A percentile compares a stretch with the other conserved stretches of the same genome.
Evolutionary conservation across 1,140 invertebrate species (phyloP).

Genomic region (Platyscapa corneri): DNA sequence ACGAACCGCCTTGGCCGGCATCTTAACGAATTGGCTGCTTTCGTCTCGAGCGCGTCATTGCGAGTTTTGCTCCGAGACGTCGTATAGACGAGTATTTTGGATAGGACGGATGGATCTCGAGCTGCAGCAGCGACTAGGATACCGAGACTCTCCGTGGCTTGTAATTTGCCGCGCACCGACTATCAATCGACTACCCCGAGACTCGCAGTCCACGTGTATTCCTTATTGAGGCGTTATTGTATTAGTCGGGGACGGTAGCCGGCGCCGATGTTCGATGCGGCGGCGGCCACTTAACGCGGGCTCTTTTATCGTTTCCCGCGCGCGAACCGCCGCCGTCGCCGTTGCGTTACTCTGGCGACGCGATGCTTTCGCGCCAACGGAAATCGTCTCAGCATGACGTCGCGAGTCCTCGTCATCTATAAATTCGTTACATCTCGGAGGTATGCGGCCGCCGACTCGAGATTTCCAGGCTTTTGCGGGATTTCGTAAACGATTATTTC

Average conservation of each 20-base stretch:
- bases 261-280: neutral
- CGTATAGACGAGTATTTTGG: too few species aligned
- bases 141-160: constrained; percentile 72
- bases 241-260: constrained; percentile 28
- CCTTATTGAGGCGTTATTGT: constrained; percentile 27
- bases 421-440: too few species aligned
- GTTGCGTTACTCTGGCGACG: neutral
- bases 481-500: neutral
- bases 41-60: too few species aligned
- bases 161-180: constrained; percentile 74
- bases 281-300: constrained; percentile 18
- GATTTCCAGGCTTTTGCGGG: neutral
- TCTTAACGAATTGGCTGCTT: too few species aligned
- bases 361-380: too few species aligned
- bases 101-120: too few species aligned
- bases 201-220: neutral
- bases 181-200: constrained; percentile 68
- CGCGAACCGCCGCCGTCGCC: too few species aligned
- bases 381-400: too few species aligned
- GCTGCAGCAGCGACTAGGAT: constrained; percentile 49
- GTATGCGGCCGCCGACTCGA: too few species aligned
- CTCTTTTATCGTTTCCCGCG: neutral
- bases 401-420: too few species aligned
- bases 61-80: too few species aligned
- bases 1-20: neutral